Conservation (phyloP, 2,888 invertebrate species). For the Amiota communis region DNA sequence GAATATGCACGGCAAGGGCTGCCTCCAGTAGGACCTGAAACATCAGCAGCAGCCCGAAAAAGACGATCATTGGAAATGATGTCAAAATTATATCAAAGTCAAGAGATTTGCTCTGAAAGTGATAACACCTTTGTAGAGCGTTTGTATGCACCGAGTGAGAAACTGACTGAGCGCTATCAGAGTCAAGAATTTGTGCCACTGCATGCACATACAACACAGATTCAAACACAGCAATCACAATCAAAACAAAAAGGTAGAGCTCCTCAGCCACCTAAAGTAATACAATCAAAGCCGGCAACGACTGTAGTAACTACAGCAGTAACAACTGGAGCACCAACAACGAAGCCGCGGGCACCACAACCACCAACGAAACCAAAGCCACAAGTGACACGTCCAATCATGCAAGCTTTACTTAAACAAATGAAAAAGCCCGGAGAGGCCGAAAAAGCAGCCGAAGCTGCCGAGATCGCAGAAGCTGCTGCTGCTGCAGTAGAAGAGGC, state of each 20-base stretch:
- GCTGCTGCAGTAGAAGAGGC: slow-evolving; percentile 45
- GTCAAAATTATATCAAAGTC: slow-evolving; percentile 77
- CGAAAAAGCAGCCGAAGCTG: slow-evolving; percentile 64
- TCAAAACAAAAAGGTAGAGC: slow-evolving; percentile 54
- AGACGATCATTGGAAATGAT: slow-evolving; percentile 75
- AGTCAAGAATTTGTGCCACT: slow-evolving; percentile 78
- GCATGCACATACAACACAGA: slow-evolving; percentile 52
- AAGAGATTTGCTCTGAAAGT: slow-evolving; percentile 75
- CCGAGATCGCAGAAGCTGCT: slow-evolving; percentile 53
- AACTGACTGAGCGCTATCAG: slow-evolving; percentile 78
- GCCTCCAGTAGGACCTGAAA: slow-evolving; percentile 63
- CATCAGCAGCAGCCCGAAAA: slow-evolving; percentile 71
- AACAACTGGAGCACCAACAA: slow-evolving; percentile 2
- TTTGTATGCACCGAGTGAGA: slow-evolving; percentile 78
- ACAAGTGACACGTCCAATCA: slow-evolving; percentile 66
- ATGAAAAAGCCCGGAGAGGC: slow-evolving; percentile 66
- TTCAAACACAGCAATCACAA: slow-evolving; percentile 57
- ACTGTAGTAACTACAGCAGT: background rate
- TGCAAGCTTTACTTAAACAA: slow-evolving; percentile 68
- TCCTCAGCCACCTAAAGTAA: slow-evolving; percentile 60
- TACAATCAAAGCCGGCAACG: slow-evolving; percentile 58
- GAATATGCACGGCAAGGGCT: slow-evolving; percentile 41
- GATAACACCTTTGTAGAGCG: slow-evolving; percentile 75
- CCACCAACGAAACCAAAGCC: slow-evolving; percentile 62
- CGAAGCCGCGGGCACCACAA: slow-evolving; percentile 60